Evolutionary conservation across 2,797 vertebrate species (phyloP).

Genomic region (Morelia viridis): DNA sequence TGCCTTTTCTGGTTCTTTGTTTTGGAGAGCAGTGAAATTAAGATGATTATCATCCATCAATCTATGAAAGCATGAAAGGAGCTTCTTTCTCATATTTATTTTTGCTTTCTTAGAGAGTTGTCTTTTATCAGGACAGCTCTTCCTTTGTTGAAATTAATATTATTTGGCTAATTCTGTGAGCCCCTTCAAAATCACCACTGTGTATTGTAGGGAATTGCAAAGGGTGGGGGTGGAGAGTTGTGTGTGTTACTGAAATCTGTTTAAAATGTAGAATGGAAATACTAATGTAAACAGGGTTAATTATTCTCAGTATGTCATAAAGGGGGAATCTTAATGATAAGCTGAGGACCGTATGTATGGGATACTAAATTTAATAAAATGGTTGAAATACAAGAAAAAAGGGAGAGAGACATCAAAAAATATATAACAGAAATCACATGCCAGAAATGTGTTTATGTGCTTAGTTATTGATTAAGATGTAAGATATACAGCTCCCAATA

Average conservation of each 20-base stretch:
- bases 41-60: constrained; percentile 94
- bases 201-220: constrained; percentile 71
- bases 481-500: constrained; percentile 69
- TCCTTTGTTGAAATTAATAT: constrained; percentile 86
- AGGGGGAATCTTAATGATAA: constrained; percentile 53
- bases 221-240: constrained; percentile 24
- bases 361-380: constrained; percentile 36
- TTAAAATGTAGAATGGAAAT: constrained; percentile 63
- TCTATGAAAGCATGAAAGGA: constrained; percentile 86
- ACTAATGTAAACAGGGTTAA: constrained; percentile 65
- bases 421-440: constrained; percentile 51
- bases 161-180: constrained; percentile 81
- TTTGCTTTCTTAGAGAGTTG: constrained; percentile 85
- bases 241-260: constrained; percentile 68
- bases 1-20: constrained; percentile 88
- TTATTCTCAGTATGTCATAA: constrained; percentile 56
- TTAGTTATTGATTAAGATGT: constrained; percentile 70
- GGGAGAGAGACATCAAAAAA: not conserved
- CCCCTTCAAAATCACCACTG: constrained; percentile 78
- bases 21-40: constrained; percentile 92
- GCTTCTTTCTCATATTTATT: constrained; percentile 83
- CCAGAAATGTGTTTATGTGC: constrained; percentile 56
- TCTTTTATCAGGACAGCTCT: constrained; percentile 85
- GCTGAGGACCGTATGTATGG: constrained; percentile 44
- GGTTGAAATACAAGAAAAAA: constrained; percentile 37